These are phyloP conservation scores for Vireo griseus DNA, from an alignment of 2,797 vertebrate genomes.

Conservation along the genomic window DNA sequence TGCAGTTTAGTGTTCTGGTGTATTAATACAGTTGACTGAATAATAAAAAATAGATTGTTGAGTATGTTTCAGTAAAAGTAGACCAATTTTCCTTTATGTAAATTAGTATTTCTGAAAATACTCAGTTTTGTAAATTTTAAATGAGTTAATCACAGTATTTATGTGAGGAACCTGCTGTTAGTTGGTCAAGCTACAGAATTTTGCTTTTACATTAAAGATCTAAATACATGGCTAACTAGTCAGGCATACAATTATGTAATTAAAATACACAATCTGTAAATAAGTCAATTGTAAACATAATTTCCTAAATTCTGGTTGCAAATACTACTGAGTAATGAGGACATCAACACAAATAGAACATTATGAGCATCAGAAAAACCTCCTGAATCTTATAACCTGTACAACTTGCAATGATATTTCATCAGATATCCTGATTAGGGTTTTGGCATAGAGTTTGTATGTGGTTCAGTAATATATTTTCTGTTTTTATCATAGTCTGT, in stretches of 20 bases:
- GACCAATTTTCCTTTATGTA: not conserved
- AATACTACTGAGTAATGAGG: not conserved
- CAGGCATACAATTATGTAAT: not conserved
- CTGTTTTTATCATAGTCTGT: not conserved
- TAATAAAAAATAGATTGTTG: not conserved
- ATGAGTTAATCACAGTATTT: not conserved
- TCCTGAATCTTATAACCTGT: not conserved
- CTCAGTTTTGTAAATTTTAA: not conserved
- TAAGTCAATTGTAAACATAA: not conserved
- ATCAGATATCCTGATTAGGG: not conserved
- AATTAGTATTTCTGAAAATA: not conserved
- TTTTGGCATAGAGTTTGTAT: not conserved
- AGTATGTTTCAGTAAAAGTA: not conserved
- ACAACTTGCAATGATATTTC: not conserved
- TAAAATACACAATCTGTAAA: not conserved
- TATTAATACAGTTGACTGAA: not conserved
- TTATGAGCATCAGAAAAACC: not conserved
- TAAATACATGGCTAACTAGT: not conserved
- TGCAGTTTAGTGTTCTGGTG: not conserved
- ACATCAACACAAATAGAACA: not conserved
- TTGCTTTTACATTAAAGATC: not conserved
- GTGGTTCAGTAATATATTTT: not conserved
- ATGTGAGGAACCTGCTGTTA: not conserved
- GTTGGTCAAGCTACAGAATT: not conserved
- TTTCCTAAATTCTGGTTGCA: not conserved